These are phyloP conservation scores for Ellobium chinense DNA, from an alignment of 2,888 invertebrate genomes.

Conservation along the genomic window DNA sequence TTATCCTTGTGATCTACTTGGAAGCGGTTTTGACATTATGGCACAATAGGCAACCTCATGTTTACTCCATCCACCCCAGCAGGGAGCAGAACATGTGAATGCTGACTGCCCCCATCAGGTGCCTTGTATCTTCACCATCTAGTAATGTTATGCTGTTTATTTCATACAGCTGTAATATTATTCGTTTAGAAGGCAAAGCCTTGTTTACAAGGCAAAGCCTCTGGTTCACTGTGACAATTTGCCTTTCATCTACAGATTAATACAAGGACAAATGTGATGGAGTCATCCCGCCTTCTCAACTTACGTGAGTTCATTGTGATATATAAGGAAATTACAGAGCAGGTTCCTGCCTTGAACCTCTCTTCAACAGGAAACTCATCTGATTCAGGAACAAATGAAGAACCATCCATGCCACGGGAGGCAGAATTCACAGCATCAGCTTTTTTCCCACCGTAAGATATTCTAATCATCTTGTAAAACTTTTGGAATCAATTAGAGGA, in stretches of 20 bases:
- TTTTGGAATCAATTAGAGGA: too few relatives aligned
- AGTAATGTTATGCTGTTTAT: too few relatives aligned
- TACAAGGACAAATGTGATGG: conserved; percentile 76
- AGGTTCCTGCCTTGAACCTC: conserved; percentile 61
- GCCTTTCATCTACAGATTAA: conserved; percentile 55
- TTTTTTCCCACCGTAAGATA: conserved; percentile 73
- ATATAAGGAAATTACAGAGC: conserved; percentile 75
- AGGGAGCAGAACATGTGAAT: too few relatives aligned
- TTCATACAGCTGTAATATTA: too few relatives aligned
- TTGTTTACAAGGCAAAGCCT: neutral
- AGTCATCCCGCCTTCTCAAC: conserved; percentile 83
- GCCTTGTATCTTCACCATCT: too few relatives aligned
- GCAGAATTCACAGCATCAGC: conserved; percentile 69
- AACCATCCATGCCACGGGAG: conserved; percentile 17
- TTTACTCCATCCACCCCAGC: too few relatives aligned
- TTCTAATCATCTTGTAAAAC: too few relatives aligned
- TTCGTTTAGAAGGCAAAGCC: too few relatives aligned
- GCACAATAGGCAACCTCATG: too few relatives aligned
- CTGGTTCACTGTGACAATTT: neutral
- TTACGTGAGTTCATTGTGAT: conserved; percentile 85
- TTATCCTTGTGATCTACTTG: too few relatives aligned
- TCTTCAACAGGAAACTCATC: conserved; percentile 43
- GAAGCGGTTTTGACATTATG: too few relatives aligned
- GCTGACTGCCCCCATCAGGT: too few relatives aligned
- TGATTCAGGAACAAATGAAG: neutral